These are phyloP conservation scores for Harlomillsia oculata DNA, from an alignment of 1,140 invertebrate genomes.

Conservation along the genomic window DNA sequence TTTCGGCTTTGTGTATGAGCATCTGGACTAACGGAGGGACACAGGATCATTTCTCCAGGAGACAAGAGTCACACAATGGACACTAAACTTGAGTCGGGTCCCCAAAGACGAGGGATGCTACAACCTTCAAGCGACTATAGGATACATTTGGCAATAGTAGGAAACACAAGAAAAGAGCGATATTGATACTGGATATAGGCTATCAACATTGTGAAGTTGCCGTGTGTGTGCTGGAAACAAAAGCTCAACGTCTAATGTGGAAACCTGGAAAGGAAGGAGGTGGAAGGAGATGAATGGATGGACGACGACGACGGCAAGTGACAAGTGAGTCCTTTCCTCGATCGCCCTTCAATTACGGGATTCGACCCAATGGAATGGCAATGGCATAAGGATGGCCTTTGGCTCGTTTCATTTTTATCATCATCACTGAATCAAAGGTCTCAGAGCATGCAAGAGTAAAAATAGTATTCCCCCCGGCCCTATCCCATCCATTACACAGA, in stretches of 20 bases:
- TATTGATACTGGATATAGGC: too few relatives aligned
- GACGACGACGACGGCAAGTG: background rate
- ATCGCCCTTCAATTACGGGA: constrained; percentile 28
- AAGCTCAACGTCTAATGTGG: too few relatives aligned
- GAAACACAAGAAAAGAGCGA: too few relatives aligned
- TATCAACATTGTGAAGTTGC: background rate
- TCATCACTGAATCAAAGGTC: constrained; percentile 26
- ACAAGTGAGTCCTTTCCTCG: background rate
- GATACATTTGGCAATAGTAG: too few relatives aligned
- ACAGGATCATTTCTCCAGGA: too few relatives aligned
- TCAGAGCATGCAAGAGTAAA: constrained; percentile 22
- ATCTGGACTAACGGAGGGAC: too few relatives aligned
- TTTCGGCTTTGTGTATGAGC: too few relatives aligned
- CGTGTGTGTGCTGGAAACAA: background rate
- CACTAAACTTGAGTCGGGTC: too few relatives aligned
- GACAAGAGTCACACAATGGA: too few relatives aligned
- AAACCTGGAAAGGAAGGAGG: background rate
- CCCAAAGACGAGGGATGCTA: too few relatives aligned
- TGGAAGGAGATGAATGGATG: background rate
- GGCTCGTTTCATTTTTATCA: constrained; percentile 28
- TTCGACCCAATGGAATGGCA: too few relatives aligned
- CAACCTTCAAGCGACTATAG: too few relatives aligned
- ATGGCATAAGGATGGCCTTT: constrained; percentile 30
- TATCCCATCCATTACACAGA: constrained; percentile 14
- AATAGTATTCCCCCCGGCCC: constrained; percentile 3